Evolutionary conservation across 2,113 vertebrate genomes (phyloP).

Genomic region (Lonchura striata): DNA sequence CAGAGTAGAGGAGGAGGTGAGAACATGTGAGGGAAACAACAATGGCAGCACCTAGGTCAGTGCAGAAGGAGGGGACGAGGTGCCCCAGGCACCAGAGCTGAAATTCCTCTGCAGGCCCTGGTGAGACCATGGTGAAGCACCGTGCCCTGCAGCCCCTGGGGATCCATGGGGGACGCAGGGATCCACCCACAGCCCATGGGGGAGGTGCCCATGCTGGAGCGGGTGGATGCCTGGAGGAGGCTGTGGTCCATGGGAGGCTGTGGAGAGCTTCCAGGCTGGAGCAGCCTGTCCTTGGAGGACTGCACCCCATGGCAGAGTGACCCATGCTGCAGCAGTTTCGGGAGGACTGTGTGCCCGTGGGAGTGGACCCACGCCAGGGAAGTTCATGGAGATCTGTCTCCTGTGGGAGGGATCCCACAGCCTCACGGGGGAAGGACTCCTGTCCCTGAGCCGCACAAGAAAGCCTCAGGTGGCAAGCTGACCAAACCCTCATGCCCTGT

Average conservation of each 20-base stretch:
- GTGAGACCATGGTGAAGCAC: not conserved
- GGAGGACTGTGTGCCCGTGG: not conserved
- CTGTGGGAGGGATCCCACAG: not conserved
- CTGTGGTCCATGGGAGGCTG: not conserved
- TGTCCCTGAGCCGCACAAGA: not conserved
- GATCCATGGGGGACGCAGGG: not conserved
- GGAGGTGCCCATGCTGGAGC: not conserved
- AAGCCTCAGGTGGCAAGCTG: accelerated
- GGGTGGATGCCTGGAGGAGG: not conserved
- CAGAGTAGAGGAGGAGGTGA: not conserved
- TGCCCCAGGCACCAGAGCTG: accelerated
- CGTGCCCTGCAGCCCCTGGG: not conserved
- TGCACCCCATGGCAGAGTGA: accelerated
- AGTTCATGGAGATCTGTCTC: not conserved
- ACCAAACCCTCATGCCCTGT: not conserved
- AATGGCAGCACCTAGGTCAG: not conserved
- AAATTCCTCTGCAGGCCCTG: not conserved
- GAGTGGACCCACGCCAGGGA: accelerated
- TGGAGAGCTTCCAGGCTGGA: no score
- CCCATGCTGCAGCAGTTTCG: not conserved
- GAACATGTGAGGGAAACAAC: not conserved
- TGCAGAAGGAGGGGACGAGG: not conserved
- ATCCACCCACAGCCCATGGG: not conserved
- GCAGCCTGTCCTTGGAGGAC: not conserved
- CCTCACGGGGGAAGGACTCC: not conserved